Evolutionary conservation across 2,888 invertebrate species (phyloP), one percentile per base, ranked within the genome.

Genomic region (Nephrocerus scutellatus): DNA sequence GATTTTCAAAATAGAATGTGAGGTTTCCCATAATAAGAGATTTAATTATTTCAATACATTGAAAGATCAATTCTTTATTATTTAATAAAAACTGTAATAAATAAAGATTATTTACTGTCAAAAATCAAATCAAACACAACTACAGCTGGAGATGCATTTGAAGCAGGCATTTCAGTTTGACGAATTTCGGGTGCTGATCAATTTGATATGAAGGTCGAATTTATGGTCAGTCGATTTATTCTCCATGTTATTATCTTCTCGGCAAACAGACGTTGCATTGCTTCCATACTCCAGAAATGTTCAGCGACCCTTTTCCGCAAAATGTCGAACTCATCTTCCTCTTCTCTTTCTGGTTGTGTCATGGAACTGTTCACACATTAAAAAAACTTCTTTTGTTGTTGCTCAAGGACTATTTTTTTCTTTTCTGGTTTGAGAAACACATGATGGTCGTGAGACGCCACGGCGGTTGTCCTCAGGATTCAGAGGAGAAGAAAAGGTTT

Each of bases 291-390:
- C 28, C 28, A 8, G 7, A 35, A 35, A 20, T 35, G 34, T 35
- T 18, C 26, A 7, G 34, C 34, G 12, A 35, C 15, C 19, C 34
- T 35, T 7, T 35, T 35, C 5, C 26, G 26, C 8, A 35, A 9
- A 19, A 35, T 35, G 12, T 35, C 26, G 9, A 35, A 35, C 9
- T 35, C 34, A 25, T 35, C 34, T 5, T 35, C 26, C 1, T 26
- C 14, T 4, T 35, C 28, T 3, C 12, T n/a, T 19, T 35, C 14
- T 13, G 13, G 25, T 20, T 35, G 34, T 9, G 13, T 8, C 13
- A 35, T 19, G 9, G 15, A 35, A 10, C 15, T 19, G 13, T 21
- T 35, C 12, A 20, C 26, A 12, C 4, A 21, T 19, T 26, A 12
- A 19, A 35, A 35, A 23, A 32, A 22, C 15, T 5, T 32, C 3